phyloP scores from a whole-genome alignment of 1,140 invertebrate genomes.

The Caenorhabditis tropicalis region DNA sequence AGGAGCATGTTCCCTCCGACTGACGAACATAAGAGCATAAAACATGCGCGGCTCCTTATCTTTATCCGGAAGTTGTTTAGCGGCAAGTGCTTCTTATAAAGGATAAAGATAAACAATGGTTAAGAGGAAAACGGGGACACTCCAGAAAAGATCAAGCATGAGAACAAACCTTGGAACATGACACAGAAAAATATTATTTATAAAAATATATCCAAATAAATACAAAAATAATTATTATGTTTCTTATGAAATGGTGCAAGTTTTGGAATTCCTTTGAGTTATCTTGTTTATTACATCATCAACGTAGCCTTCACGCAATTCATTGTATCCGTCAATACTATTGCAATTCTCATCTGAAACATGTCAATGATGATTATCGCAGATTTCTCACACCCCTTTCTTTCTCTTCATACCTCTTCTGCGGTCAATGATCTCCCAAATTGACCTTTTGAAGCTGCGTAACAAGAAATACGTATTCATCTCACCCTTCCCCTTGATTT shows the following conservation, averaged over 20 bases:
- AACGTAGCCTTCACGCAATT: constrained; percentile 64
- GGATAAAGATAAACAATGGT: constrained; percentile 23
- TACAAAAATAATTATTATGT: background rate
- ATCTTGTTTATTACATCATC: constrained; percentile 17
- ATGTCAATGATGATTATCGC: constrained; percentile 22
- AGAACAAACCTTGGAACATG: background rate
- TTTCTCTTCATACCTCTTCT: constrained; percentile 56
- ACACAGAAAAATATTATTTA: background rate
- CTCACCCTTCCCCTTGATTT: constrained; percentile 70
- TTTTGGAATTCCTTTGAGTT: constrained; percentile 44
- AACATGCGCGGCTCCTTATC: background rate
- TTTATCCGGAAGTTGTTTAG: constrained; percentile 37
- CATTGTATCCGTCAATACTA: constrained; percentile 69
- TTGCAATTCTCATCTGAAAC: constrained; percentile 67
- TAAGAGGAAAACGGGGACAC: background rate
- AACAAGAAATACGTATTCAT: constrained; percentile 69
- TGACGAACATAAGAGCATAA: constrained; percentile 27
- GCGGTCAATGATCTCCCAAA: constrained; percentile 69
- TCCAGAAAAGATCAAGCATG: constrained; percentile 25
- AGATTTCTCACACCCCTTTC: constrained; percentile 2
- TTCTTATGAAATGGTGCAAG: constrained; percentile 55
- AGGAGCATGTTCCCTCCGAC: background rate
- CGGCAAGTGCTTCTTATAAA: constrained; percentile 29
- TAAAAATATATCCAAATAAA: too few species aligned
- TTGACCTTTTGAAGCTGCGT: constrained; percentile 65